Conservation (phyloP, 1,140 invertebrate genomes). For the Trichonephila clavipes region DNA sequence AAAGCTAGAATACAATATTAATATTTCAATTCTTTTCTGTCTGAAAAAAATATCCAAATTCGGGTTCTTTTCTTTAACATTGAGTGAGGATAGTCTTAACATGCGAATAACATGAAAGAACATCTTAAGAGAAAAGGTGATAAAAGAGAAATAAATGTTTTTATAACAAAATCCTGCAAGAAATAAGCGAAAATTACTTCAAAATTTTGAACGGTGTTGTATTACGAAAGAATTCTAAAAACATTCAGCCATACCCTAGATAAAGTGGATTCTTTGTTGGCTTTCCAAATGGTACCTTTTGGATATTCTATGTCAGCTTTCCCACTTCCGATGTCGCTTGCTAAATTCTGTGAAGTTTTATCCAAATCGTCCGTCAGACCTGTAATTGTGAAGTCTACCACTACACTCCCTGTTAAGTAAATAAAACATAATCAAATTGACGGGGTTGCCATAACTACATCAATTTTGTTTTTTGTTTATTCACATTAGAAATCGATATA, state of each 20-base stretch:
- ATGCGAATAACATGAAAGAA: too few relatives aligned
- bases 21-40: too few relatives aligned
- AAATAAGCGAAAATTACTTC: too few relatives aligned
- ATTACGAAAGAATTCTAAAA: too few relatives aligned
- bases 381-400: constrained; percentile 61
- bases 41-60: too few relatives aligned
- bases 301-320: constrained; percentile 42
- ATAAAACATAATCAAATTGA: background rate
- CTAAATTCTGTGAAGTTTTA: constrained; percentile 7
- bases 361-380: constrained; percentile 53
- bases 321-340: constrained; percentile 16
- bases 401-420: constrained; percentile 55
- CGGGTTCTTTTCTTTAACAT: too few relatives aligned
- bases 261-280: background rate
- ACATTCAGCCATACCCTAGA: background rate
- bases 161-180: too few relatives aligned
- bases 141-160: too few relatives aligned
- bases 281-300: background rate
- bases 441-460: constrained; percentile 5
- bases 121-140: too few relatives aligned
- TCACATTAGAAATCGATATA: constrained; percentile 28
- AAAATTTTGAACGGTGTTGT: too few relatives aligned
- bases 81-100: too few relatives aligned
- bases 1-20: too few relatives aligned
- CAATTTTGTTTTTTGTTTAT: constrained; percentile 17